Evolutionary conservation across 2,888 invertebrate species (phyloP).

Genomic region (Calliopum simillimum): DNA sequence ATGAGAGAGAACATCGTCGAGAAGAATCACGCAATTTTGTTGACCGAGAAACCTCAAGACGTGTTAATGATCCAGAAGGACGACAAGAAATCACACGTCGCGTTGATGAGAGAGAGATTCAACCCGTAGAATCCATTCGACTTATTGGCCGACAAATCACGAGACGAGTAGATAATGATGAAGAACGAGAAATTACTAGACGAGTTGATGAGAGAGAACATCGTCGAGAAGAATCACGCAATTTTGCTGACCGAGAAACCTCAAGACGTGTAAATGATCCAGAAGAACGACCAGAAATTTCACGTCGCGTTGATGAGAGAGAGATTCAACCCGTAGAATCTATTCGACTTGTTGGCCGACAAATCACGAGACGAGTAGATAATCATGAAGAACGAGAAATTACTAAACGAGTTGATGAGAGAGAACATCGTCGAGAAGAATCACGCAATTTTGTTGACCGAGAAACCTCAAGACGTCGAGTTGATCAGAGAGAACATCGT

Average conservation of each 20-base stretch:
- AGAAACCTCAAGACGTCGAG: background rate
- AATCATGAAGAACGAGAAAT: slow-evolving; percentile 11
- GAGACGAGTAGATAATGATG: slow-evolving; percentile 1
- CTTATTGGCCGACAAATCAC: background rate
- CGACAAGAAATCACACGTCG: background rate
- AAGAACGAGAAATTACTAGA: slow-evolving; percentile 2
- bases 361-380: background rate
- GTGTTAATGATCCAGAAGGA: slow-evolving; percentile 15
- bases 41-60: background rate
- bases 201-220: background rate
- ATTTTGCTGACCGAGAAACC: background rate
- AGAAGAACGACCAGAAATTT: background rate
- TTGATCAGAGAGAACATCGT: background rate
- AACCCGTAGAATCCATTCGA: background rate
- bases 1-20: background rate
- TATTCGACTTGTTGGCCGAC: background rate
- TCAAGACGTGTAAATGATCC: background rate
- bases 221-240: background rate
- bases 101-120: slow-evolving; percentile 11
- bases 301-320: background rate
- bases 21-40: background rate
- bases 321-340: slow-evolving; percentile 1
- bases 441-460: background rate
- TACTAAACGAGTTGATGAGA: background rate
- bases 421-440: slow-evolving; percentile 17